Conservation (phyloP, 2,113 vertebrate species). For the Bos indicus region DNA sequence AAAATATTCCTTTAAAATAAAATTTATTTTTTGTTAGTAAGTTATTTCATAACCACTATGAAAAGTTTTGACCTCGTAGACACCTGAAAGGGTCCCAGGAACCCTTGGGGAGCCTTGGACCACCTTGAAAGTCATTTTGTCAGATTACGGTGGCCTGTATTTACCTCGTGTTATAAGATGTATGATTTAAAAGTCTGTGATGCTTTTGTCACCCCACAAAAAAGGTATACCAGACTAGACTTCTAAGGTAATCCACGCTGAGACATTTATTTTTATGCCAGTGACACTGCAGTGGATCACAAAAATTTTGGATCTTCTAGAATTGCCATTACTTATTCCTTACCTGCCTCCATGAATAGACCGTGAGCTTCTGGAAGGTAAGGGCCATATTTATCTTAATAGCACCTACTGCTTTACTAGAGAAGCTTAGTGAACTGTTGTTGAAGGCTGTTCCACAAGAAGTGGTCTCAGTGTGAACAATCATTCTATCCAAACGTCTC, state of each 20-base stretch:
- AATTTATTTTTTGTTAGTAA: not conserved
- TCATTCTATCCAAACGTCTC: not conserved
- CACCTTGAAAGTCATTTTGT: not conserved
- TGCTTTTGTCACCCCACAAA: not conserved
- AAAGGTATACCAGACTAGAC: not conserved
- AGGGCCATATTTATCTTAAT: not conserved
- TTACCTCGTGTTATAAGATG: not conserved
- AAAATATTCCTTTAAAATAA: not conserved
- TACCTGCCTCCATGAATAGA: not conserved
- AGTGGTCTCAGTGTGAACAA: not conserved
- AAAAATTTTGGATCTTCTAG: constrained; percentile 5
- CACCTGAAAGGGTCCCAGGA: not conserved
- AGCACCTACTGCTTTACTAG: not conserved
- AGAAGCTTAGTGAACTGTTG: not conserved
- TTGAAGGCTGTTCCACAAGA: not conserved
- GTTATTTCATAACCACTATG: not conserved
- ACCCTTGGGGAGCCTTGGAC: not conserved
- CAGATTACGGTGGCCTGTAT: not conserved
- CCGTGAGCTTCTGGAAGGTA: not conserved
- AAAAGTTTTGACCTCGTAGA: not conserved
- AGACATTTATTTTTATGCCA: not conserved
- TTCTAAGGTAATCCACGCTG: not conserved
- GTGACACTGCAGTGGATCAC: not conserved
- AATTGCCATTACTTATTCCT: not conserved
- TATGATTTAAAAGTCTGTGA: not conserved